phyloP scores from a whole-genome alignment of 2,888 invertebrate genomes.

The Cinara cedri region DNA sequence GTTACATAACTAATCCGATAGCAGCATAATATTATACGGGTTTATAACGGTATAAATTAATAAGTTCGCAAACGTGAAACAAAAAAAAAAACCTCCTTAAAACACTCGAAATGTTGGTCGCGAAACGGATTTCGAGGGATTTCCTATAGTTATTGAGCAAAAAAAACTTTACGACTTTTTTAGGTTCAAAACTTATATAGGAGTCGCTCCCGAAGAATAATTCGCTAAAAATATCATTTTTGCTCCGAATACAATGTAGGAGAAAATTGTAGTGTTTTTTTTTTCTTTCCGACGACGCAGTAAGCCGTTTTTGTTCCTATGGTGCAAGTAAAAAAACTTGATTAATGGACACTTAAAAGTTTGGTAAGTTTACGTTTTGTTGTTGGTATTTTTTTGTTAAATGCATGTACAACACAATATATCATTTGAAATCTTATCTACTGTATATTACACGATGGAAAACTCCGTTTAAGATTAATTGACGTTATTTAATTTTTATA shows the following conservation, averaged over 20 bases:
- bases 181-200: conserved; percentile 4
- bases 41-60: background rate
- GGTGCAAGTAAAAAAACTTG: conserved; percentile 7
- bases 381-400: background rate
- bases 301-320: background rate
- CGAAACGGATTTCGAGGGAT: background rate
- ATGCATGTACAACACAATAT: background rate
- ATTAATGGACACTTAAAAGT: conserved; percentile 42
- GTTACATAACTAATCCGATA: background rate
- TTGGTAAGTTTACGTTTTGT: background rate
- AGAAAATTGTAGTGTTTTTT: background rate
- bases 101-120: background rate
- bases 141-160: background rate
- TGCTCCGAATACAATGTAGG: background rate
- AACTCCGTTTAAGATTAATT: background rate
- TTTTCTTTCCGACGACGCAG: background rate
- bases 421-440: conserved; percentile 39
- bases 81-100: background rate
- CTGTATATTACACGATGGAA: background rate
- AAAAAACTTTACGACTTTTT: conserved; percentile 25
- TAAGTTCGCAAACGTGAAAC: too few relatives aligned
- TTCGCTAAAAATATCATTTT: conserved; percentile 38
- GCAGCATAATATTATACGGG: background rate
- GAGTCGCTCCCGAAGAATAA: background rate
- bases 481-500: background rate